These are phyloP conservation scores for Amaurobius ferox DNA, from an alignment of 2,888 invertebrate species.

Conservation along the genomic window DNA sequence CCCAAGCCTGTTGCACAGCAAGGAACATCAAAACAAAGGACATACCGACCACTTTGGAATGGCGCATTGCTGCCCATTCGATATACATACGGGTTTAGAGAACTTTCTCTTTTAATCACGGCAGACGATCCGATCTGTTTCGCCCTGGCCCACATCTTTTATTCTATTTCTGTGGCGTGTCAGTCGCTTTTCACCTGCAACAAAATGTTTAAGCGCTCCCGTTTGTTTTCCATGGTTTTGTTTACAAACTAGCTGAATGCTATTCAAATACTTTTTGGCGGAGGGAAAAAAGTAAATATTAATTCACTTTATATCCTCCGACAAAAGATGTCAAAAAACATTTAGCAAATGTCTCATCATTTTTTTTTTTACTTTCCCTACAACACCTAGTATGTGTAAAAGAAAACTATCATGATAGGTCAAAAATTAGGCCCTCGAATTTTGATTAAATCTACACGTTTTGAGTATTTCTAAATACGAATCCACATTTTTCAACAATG, in stretches of 20 bases:
- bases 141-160: background rate
- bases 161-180: background rate
- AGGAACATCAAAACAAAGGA: background rate
- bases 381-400: no score
- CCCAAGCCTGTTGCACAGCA: background rate
- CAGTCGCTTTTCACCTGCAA: slow-evolving; percentile 1
- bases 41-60: background rate
- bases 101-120: slow-evolving; percentile 4
- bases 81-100: background rate
- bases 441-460: no score
- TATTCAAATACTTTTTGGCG: no score
- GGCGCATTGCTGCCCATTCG: background rate
- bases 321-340: no score
- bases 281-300: no score
- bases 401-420: no score
- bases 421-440: no score
- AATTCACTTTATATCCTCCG: no score
- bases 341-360: no score
- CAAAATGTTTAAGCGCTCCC: background rate
- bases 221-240: background rate
- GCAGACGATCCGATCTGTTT: background rate
- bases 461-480: no score
- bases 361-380: no score
- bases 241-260: background rate
- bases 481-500: no score